Evolutionary conservation across 2,888 invertebrate species (phyloP).

Genomic region (Drosophila histrio): DNA sequence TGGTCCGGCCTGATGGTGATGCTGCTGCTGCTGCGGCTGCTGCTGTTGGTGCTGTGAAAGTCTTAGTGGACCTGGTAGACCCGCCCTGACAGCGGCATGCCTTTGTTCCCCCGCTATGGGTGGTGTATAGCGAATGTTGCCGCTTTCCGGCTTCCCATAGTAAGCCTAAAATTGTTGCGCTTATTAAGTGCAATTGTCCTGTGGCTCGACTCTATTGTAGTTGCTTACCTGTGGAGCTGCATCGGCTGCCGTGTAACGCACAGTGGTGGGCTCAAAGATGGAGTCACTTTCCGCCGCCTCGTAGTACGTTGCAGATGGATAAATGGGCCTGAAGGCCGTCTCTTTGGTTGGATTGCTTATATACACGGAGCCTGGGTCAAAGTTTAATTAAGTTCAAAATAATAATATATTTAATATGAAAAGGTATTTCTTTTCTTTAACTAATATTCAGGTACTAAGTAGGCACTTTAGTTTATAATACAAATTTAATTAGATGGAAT

Average conservation of each 20-base stretch:
- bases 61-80: conserved; percentile 42
- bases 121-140: conserved; percentile 57
- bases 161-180: conserved; percentile 45
- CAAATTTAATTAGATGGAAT: no score
- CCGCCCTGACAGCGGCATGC: conserved; percentile 5
- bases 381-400: neutral
- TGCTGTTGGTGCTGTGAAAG: conserved; percentile 30
- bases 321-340: conserved; percentile 72
- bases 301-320: conserved; percentile 52
- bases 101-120: conserved; percentile 46
- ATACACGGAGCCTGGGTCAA: conserved; percentile 35
- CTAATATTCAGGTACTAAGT: no score
- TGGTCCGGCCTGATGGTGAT: conserved; percentile 3
- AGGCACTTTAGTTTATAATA: no score
- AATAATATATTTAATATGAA: neutral
- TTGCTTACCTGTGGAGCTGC: conserved; percentile 69
- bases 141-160: conserved; percentile 48
- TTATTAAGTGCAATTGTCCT: conserved; percentile 44
- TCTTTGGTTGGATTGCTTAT: conserved; percentile 58
- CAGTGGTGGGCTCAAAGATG: conserved; percentile 69
- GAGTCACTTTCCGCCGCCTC: conserved; percentile 42
- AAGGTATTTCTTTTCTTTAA: neutral
- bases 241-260: conserved; percentile 75
- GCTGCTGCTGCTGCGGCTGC: conserved; percentile 2
- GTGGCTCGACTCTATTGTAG: neutral